Conservation (phyloP, 2,797 vertebrate genomes). For the Leptodactylus fallax region DNA sequence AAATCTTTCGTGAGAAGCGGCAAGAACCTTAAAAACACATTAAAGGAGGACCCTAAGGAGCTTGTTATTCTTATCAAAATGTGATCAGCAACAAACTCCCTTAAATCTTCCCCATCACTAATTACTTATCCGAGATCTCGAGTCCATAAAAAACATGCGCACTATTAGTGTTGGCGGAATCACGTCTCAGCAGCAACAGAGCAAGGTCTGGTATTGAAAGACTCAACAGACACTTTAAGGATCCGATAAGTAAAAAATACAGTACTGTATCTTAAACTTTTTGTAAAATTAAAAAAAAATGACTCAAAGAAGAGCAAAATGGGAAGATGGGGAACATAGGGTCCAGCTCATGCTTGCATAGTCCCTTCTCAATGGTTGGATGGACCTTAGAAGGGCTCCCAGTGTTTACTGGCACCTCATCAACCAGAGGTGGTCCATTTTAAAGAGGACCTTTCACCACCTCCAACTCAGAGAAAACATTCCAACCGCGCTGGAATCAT, state of each 20-base stretch:
- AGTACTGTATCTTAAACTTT: neutral
- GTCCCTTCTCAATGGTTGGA: neutral
- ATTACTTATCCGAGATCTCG: neutral
- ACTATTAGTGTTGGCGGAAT: conserved; percentile 2
- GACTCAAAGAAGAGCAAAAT: neutral
- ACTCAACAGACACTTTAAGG: neutral
- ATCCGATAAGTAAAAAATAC: neutral
- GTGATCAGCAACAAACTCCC: conserved; percentile 38
- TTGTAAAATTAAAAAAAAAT: neutral
- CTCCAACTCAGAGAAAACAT: no score
- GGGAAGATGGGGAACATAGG: no score
- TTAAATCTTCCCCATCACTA: conserved; percentile 63
- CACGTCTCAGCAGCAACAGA: neutral
- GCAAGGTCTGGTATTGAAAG: neutral
- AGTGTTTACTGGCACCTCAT: neutral
- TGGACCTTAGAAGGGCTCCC: neutral
- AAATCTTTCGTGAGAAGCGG: conserved; percentile 64
- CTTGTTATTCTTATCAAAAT: conserved; percentile 63
- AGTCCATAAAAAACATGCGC: neutral
- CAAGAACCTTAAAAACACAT: conserved; percentile 65
- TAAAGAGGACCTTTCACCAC: no score
- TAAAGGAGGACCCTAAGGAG: conserved; percentile 68
- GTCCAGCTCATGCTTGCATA: neutral
- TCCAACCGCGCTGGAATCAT: no score
- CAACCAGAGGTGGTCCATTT: no score